Base-by-base conservation (phyloP, 2,797 vertebrate genomes). In the Pangasius krempfi region DNA sequence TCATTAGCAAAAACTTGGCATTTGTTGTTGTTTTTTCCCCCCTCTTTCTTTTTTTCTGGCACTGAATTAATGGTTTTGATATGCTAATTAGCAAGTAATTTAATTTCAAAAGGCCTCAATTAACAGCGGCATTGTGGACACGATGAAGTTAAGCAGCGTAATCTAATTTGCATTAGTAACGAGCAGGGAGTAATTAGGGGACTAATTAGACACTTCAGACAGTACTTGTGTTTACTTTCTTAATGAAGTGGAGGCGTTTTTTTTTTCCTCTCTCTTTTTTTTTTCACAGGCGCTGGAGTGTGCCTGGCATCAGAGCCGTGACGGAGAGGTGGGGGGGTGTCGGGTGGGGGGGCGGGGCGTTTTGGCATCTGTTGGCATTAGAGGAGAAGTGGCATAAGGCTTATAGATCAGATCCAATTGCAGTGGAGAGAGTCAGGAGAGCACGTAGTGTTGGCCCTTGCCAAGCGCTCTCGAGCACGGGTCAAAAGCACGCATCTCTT, bases 101-200 rank as follows among this genome's bases (percentile, higher is more conserved):
- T 99, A 99, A 99, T 99, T 99, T 99, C 98, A 99, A 99, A 99
- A 98, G 98, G 98, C 98, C 97, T 98, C 98, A 99, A 99, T 99
- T 99, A 99, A 98, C 97, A 98, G 98, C 97, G 96, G 96, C 97
- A 97, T 98, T 99, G 98, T 99, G 98, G 98, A 99, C 98, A 99
- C 96, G 98, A 98, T 98, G 98, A 99, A 99, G 98, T 99, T 99
- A 99, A 99, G 98, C 97, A 94, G 97, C 95, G 96, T 99, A 99
- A 99, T 99, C 98, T 99, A 99, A 99, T 99, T 99, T 99, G 98
- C 98, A 99, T 99, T 99, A 98, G 98, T 99, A 99, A 99, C 98
- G 98, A 99, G 98, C 98, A 95, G 97, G 97, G 98, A 98, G 98
- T 99, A 99, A 99, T 99, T 99, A 99, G 98, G 97, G 96, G 97